phyloP scores from a whole-genome alignment of 2,113 vertebrate species.

The Arvicanthis niloticus region DNA sequence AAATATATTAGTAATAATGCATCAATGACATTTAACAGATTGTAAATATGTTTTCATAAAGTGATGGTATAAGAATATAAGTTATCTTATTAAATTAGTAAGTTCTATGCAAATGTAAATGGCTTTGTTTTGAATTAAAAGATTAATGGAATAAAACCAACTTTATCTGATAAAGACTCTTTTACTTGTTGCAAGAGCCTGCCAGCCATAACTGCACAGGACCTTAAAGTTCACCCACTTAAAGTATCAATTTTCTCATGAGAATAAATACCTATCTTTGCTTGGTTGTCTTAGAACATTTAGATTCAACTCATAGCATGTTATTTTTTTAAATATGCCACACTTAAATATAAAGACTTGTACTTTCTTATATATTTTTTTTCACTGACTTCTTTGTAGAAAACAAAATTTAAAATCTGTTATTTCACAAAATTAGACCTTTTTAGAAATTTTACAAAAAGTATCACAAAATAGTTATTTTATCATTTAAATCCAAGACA shows the following conservation, averaged over 20 bases:
- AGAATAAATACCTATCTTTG: background rate
- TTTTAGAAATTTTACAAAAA: slow-evolving; percentile 47
- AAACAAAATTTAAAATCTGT: background rate
- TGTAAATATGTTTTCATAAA: slow-evolving; percentile 9
- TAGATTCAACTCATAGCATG: background rate
- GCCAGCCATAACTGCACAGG: background rate
- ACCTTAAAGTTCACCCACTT: background rate
- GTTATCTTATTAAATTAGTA: background rate
- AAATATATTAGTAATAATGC: background rate
- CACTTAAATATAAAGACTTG: background rate
- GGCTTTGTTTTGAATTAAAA: slow-evolving; percentile 22
- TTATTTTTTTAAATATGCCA: background rate
- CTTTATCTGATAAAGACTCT: background rate
- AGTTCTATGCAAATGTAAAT: background rate
- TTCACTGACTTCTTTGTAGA: background rate
- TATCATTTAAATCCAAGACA: background rate
- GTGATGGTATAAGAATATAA: background rate
- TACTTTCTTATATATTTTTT: background rate
- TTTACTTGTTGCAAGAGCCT: background rate
- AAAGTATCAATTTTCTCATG: background rate
- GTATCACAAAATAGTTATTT: background rate
- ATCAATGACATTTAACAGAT: background rate
- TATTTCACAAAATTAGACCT: background rate
- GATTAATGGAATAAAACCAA: background rate
- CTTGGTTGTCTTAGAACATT: background rate